These are phyloP conservation scores for Rhinoraja longicauda DNA, from an alignment of 2,797 vertebrate genomes.

Conservation along the genomic window DNA sequence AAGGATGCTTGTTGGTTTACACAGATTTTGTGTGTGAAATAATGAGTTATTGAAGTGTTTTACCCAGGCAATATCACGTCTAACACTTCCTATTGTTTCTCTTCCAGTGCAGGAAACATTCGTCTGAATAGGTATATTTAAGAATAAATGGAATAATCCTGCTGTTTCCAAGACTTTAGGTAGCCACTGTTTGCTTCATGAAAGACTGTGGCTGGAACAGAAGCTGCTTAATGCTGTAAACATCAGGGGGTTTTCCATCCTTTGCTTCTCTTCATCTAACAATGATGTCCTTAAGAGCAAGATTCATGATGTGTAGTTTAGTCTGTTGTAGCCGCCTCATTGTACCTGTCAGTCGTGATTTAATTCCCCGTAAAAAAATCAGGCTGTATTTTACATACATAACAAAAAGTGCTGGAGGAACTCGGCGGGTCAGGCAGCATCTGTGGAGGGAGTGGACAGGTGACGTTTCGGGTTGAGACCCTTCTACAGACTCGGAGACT, in stretches of 20 bases:
- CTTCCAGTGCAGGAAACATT: neutral
- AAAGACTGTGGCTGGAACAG: neutral
- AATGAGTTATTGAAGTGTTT: neutral
- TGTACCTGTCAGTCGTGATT: neutral
- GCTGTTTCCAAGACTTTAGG: neutral
- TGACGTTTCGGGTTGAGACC: too few species aligned
- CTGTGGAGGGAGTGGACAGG: too few species aligned
- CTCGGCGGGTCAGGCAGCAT: too few species aligned
- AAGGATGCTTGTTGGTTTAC: too few species aligned
- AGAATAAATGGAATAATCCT: neutral
- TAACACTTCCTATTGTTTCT: neutral
- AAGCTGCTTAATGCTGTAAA: neutral
- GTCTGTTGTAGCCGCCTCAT: neutral
- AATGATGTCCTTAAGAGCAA: too few species aligned
- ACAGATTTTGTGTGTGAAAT: neutral
- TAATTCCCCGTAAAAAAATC: neutral
- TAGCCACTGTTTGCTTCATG: neutral
- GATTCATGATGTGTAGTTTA: neutral
- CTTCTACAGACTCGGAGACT: too few species aligned
- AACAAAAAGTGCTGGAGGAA: too few species aligned
- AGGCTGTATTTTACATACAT: neutral
- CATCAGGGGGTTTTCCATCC: neutral
- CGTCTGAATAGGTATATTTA: constrained; percentile 7
- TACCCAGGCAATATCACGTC: neutral
- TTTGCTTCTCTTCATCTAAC: neutral